Percentiles rank a stretch among this genome's conserved stretches.
Evolutionary conservation across 1,140 invertebrate species (phyloP).

Genomic region (Drosophila virilis): DNA sequence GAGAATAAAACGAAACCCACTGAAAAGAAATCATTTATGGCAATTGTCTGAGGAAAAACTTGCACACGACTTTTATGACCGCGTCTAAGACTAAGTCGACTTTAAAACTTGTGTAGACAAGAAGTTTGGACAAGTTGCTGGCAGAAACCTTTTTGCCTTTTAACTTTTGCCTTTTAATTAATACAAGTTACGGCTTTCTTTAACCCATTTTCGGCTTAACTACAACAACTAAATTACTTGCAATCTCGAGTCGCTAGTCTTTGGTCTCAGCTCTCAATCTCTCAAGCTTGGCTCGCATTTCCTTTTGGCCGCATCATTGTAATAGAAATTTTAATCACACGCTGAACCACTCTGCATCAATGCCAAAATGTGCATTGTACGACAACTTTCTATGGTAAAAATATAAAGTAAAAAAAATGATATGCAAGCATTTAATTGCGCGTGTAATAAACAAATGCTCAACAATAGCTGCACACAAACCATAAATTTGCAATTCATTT

Average conservation of each 20-base stretch:
- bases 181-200: constrained; percentile 76
- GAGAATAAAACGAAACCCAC: constrained; percentile 20
- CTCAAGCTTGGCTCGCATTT: constrained; percentile 16
- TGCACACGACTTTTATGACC: constrained; percentile 22
- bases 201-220: constrained; percentile 60
- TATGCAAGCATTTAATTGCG: constrained; percentile 66
- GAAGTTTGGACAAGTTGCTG: constrained; percentile 10
- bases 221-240: constrained; percentile 43
- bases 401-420: constrained; percentile 27
- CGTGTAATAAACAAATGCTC: constrained; percentile 63
- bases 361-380: constrained; percentile 48
- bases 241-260: constrained; percentile 32
- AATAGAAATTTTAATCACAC: constrained; percentile 43
- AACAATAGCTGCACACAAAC: constrained; percentile 39
- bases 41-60: constrained; percentile 34
- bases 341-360: constrained; percentile 13
- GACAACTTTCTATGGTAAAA: constrained; percentile 56
- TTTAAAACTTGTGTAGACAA: constrained; percentile 12
- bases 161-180: constrained; percentile 68
- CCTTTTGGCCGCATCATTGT: constrained; percentile 45
- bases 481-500: constrained; percentile 59
- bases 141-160: constrained; percentile 31
- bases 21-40: constrained; percentile 45
- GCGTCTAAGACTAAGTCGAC: background rate
- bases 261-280: constrained; percentile 6